phyloP scores from a whole-genome alignment of 2,797 vertebrate genomes.

The Chiroxiphia lanceolata region DNA sequence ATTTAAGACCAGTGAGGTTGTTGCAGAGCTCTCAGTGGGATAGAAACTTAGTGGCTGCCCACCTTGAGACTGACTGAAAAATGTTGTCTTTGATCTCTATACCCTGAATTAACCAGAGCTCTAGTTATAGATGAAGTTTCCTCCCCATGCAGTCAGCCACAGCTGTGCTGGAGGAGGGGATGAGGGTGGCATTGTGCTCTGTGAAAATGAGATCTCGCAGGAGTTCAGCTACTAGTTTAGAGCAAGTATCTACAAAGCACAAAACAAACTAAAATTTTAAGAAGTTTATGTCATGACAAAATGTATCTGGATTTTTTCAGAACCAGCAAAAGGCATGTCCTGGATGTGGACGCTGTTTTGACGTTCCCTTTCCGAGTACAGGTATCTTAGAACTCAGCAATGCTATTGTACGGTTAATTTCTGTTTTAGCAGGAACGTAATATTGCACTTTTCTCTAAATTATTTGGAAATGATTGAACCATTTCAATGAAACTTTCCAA shows the following conservation, averaged over 20 bases:
- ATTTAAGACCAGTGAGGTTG: neutral
- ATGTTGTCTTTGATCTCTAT: neutral
- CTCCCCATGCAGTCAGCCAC: neutral
- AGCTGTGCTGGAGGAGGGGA: neutral
- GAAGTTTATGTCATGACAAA: neutral
- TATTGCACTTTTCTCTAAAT: constrained; percentile 6
- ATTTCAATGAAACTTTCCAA: constrained; percentile 21
- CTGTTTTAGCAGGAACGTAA: neutral
- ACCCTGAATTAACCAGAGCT: neutral
- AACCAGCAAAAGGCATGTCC: neutral
- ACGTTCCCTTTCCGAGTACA: neutral
- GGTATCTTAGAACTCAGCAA: neutral
- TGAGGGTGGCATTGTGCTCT: neutral
- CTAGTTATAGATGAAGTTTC: neutral
- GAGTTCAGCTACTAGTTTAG: neutral
- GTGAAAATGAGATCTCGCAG: neutral
- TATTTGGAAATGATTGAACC: neutral
- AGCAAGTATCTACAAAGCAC: neutral
- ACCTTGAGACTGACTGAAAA: neutral
- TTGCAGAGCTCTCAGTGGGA: neutral
- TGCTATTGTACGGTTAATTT: neutral
- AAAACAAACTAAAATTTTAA: neutral
- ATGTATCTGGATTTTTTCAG: neutral
- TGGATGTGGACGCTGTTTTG: neutral
- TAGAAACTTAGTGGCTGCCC: neutral